A percentile compares a stretch with the other conserved stretches of the same genome.
These are phyloP conservation scores for Macroteleia sp. DNA, from an alignment of 2,888 invertebrate species.

Conservation along the genomic window DNA sequence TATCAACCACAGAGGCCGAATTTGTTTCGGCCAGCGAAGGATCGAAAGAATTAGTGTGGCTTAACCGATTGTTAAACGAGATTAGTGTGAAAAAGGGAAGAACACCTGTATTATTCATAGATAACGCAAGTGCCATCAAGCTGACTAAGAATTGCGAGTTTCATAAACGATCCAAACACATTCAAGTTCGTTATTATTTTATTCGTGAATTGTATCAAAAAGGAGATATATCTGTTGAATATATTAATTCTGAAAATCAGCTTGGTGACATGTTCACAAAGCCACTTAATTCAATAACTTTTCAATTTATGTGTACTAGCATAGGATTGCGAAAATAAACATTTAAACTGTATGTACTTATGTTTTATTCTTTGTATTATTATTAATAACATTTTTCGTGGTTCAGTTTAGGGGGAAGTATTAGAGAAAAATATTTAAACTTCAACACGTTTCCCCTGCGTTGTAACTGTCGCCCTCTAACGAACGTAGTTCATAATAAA, in stretches of 20 bases:
- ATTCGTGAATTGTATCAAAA: neutral
- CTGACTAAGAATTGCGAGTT: neutral
- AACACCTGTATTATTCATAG: neutral
- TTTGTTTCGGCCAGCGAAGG: neutral
- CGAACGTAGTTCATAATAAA: no score
- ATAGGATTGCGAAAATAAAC: neutral
- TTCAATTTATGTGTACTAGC: neutral
- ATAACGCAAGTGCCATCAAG: slow-evolving; percentile 7
- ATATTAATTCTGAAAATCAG: neutral
- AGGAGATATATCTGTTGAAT: neutral
- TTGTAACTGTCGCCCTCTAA: no score
- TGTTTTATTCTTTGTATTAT: no score
- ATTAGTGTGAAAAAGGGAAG: neutral
- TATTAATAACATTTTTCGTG: no score
- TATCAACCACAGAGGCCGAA: neutral
- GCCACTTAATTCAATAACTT: neutral
- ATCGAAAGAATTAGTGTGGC: neutral
- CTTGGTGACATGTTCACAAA: slow-evolving; percentile 5
- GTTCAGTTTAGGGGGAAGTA: neutral
- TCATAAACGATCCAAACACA: slow-evolving; percentile 2
- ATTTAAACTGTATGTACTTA: no score
- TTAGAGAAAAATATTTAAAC: neutral
- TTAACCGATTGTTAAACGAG: neutral
- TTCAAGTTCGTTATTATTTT: neutral
- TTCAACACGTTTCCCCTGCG: no score